Percentiles rank a stretch among this genome's conserved stretches.
phyloP scores from a whole-genome alignment of 2,113 vertebrate genomes.

The Platycercus adscitus region DNA sequence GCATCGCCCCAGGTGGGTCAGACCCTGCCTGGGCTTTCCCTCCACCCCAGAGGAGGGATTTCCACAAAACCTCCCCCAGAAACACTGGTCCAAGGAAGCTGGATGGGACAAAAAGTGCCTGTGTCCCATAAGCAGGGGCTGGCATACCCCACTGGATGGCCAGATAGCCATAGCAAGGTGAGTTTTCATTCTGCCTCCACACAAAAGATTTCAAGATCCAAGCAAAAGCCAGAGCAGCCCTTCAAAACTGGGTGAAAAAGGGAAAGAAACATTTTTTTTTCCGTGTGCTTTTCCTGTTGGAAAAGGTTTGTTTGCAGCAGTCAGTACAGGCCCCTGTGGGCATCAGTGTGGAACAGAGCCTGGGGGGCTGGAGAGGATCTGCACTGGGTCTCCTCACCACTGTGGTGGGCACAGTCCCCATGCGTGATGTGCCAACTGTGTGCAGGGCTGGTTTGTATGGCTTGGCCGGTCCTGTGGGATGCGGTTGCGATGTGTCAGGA shows the following conservation, averaged over 20 bases:
- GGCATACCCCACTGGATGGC: background rate
- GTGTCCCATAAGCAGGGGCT: background rate
- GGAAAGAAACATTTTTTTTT: background rate
- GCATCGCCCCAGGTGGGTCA: background rate
- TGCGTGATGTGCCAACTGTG: accelerated
- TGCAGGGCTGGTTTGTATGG: accelerated
- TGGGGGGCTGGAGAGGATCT: background rate
- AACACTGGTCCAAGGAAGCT: background rate
- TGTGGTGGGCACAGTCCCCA: background rate
- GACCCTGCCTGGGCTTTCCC: background rate
- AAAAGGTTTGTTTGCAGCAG: background rate
- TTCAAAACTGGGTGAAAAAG: background rate
- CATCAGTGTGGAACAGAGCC: background rate
- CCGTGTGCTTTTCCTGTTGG: background rate
- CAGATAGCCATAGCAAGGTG: background rate
- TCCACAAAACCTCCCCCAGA: background rate
- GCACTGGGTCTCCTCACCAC: background rate
- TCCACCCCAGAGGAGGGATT: background rate
- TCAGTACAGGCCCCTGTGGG: accelerated
- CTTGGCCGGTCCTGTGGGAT: accelerated
- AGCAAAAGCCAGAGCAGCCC: background rate
- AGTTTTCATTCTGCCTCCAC: background rate
- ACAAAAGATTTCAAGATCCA: background rate
- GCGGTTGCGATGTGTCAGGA: accelerated
- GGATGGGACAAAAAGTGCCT: background rate